Evolutionary conservation across 92 coral and sea anemone genomes (phyloP), one percentile per base, ranked within the genome.

Genomic region (Paragorgia papillata): DNA sequence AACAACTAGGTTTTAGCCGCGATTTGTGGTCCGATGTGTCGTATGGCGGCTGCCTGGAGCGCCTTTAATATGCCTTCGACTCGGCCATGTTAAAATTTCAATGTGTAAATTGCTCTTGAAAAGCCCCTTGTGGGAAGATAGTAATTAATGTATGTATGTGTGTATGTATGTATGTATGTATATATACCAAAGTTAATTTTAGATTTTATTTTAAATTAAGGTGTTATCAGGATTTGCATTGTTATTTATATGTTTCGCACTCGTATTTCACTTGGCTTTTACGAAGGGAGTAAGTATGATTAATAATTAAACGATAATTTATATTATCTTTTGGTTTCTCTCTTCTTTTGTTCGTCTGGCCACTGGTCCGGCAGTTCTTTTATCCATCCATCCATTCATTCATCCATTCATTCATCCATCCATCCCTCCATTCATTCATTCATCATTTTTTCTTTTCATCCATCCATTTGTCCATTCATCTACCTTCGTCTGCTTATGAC

Each of bases 191-290:
- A n/a, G n/a, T n/a, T n/a, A n/a, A 31, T 31, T 14, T 32, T 5
- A 30, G 53, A 14, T 22, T 26, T 49, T 13, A 17, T 35, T 54
- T 55, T 32, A 13, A 10, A n/a, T n/a, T n/a, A 44, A 71, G 78
- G 78, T 71, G 43, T 21, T 71, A 15, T 55, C 41, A 53, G 78
- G 78, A 34, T 71, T 71, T 25, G 48, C 78, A 20, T 20, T 53
- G 3, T 26, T 71, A 55, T 55, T 71, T 25, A 24, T 71, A 32
- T 31, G 64, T 19, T 71, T 71, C 64, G 17, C 78, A 33, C 51
- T 35, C 37, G 29, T 64, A 19, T 71, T 71, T 17, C 54, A 17
- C 20, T 19, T 71, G 19, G 9, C 54, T n/a, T 71, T 71, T 21
- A 18, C 31, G 14, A 29, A 71, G 13, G n/a, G 46, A 30, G 78